Percentiles rank a stretch among this genome's conserved stretches.
Evolutionary conservation across 2,888 invertebrate genomes (phyloP).

Genomic region (Drosophila niveifrons): DNA sequence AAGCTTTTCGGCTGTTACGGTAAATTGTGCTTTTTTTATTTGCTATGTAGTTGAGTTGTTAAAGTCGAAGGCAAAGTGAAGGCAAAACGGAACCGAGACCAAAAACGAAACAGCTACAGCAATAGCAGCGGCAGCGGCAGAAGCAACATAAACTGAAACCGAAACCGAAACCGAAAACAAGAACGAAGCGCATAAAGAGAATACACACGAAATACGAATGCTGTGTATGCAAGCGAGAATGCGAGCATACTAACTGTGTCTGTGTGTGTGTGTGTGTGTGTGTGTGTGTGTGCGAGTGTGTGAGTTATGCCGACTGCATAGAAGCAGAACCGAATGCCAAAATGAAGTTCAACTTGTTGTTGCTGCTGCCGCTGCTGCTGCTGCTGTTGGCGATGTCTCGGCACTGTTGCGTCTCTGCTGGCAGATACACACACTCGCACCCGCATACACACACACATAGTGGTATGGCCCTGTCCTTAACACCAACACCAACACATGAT

Average conservation of each 20-base stretch:
- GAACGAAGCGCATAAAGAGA: slow-evolving; percentile 41
- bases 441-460: slow-evolving; percentile 59
- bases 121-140: neutral
- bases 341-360: slow-evolving; percentile 72
- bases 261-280: neutral
- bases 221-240: slow-evolving; percentile 4
- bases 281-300: neutral
- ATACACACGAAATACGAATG: slow-evolving; percentile 55
- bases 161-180: slow-evolving; percentile 55
- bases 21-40: slow-evolving; percentile 35
- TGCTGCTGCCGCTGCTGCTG: slow-evolving; percentile 40
- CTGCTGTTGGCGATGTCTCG: slow-evolving; percentile 41
- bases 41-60: slow-evolving; percentile 20
- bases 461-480: slow-evolving; percentile 59
- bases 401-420: slow-evolving; percentile 59
- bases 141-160: slow-evolving; percentile 43
- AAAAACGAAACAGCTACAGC: slow-evolving; percentile 19
- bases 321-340: slow-evolving; percentile 51
- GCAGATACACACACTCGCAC: slow-evolving; percentile 60
- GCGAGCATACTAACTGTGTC: slow-evolving; percentile 1
- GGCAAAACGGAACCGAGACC: slow-evolving; percentile 42
- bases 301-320: slow-evolving; percentile 51
- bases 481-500: slow-evolving; percentile 60
- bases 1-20: slow-evolving; percentile 57
- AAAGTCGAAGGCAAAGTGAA: slow-evolving; percentile 39